Conservation (phyloP, 2,113 vertebrate genomes). For the Oryzias celebensis region DNA sequence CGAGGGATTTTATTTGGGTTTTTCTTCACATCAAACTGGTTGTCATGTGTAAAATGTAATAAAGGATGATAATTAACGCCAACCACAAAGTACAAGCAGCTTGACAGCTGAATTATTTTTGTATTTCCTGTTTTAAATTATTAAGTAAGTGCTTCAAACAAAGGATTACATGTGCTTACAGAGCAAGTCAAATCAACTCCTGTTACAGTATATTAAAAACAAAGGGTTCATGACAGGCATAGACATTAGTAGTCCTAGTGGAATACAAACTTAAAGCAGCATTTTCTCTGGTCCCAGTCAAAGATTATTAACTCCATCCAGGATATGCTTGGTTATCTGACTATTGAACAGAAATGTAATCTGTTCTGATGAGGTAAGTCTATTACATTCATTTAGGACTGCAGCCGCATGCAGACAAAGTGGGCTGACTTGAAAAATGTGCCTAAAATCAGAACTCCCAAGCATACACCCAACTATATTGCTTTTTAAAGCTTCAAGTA, state of each 20-base stretch:
- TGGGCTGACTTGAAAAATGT: slow-evolving; percentile 69
- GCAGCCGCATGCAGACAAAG: slow-evolving; percentile 35
- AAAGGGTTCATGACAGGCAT: slow-evolving; percentile 37
- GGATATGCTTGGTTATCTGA: slow-evolving; percentile 18
- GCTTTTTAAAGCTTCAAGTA: slow-evolving; percentile 64
- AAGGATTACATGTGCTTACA: slow-evolving; percentile 18
- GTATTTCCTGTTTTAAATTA: slow-evolving; percentile 31
- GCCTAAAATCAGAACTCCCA: slow-evolving; percentile 56
- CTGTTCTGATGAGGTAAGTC: slow-evolving; percentile 19
- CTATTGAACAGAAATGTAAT: slow-evolving; percentile 35
- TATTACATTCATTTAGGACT: slow-evolving; percentile 50
- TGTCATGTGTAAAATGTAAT: slow-evolving; percentile 53
- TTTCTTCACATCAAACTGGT: slow-evolving; percentile 34
- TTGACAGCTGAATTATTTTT: slow-evolving; percentile 35
- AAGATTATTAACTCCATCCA: slow-evolving; percentile 27
- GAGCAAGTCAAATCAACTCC: slow-evolving; percentile 29
- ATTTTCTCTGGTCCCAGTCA: slow-evolving; percentile 5
- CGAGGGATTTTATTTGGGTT: slow-evolving; percentile 50
- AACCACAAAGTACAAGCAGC: slow-evolving; percentile 22
- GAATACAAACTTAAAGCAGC: slow-evolving; percentile 17
- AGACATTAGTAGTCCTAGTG: slow-evolving; percentile 29
- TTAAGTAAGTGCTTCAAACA: slow-evolving; percentile 31
- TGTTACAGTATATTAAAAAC: slow-evolving; percentile 25
- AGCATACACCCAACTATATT: slow-evolving; percentile 55
- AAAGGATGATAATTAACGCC: slow-evolving; percentile 45